phyloP scores from a whole-genome alignment of 2,888 invertebrate species.

The Drosophila neotestacea region DNA sequence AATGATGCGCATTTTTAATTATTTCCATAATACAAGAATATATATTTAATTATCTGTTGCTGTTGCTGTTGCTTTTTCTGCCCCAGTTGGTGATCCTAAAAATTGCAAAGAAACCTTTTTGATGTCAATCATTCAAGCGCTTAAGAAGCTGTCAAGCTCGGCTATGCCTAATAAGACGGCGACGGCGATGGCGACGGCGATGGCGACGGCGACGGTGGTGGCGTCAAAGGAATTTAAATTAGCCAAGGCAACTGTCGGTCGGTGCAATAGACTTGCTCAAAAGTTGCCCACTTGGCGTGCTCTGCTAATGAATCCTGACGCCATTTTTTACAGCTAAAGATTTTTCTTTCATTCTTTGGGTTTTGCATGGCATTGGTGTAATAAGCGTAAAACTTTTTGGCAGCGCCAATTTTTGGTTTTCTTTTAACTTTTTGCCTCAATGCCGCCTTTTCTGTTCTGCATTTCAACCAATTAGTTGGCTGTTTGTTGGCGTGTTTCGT shows the following conservation, averaged over 20 bases:
- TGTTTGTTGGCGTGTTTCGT: conserved; percentile 64
- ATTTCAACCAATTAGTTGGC: conserved; percentile 76
- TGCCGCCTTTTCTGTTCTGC: conserved; percentile 53
- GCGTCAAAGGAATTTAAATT: conserved; percentile 79
- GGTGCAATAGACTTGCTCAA: conserved; percentile 62
- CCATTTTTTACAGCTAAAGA: conserved; percentile 52
- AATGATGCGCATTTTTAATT: conserved; percentile 74
- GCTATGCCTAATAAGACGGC: conserved; percentile 72
- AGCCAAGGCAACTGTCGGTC: conserved; percentile 58
- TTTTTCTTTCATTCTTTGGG: conserved; percentile 46
- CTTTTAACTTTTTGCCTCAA: conserved; percentile 41
- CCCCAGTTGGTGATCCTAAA: conserved; percentile 33
- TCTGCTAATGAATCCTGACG: conserved; percentile 79
- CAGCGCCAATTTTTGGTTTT: conserved; percentile 62
- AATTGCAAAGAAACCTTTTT: conserved; percentile 67
- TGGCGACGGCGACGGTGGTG: conserved; percentile 48
- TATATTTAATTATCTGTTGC: conserved; percentile 59
- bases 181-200: conserved; percentile 29
- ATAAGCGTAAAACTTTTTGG: conserved; percentile 78
- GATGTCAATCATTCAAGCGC: conserved; percentile 81
- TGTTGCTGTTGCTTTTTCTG: conserved; percentile 31
- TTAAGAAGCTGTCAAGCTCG: conserved; percentile 76
- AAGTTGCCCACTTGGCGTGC: conserved; percentile 61
- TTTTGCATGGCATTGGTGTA: conserved; percentile 58
- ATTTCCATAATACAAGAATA: conserved; percentile 35